These are phyloP conservation scores for Triops cancriformis DNA, from an alignment of 1,140 invertebrate genomes.

Conservation along the genomic window DNA sequence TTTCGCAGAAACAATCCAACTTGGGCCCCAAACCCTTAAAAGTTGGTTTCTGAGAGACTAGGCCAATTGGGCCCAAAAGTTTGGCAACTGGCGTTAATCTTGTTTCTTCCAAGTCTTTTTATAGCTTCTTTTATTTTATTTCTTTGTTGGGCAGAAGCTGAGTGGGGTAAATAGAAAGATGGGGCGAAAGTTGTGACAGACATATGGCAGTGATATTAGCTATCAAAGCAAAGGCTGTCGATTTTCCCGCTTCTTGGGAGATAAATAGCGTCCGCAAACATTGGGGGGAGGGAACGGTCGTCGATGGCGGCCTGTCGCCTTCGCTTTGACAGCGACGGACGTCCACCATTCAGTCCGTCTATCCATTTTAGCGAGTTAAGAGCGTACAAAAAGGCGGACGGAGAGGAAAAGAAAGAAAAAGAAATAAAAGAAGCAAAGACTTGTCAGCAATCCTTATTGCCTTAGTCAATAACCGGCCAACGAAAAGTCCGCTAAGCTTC, in stretches of 20 bases:
- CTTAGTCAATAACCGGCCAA: constrained; percentile 7
- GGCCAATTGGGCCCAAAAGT: background rate
- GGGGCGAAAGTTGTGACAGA: background rate
- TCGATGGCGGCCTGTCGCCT: background rate
- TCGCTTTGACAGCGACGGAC: background rate
- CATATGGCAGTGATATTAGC: constrained; percentile 13
- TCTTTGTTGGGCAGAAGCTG: background rate
- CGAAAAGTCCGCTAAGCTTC: background rate
- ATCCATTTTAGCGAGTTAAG: too few relatives aligned
- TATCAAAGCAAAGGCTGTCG: background rate
- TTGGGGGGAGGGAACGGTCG: background rate
- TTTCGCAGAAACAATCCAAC: background rate
- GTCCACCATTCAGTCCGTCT: background rate
- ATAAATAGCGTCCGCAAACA: background rate
- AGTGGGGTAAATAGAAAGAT: background rate
- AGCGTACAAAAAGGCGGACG: background rate
- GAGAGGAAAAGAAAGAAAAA: background rate
- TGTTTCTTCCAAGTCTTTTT: background rate
- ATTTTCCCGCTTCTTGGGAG: background rate
- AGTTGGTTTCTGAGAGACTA: background rate
- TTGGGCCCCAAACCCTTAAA: background rate
- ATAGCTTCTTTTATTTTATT: background rate
- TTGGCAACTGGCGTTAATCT: background rate
- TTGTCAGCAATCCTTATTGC: background rate
- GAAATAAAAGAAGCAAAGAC: background rate